Base-by-base conservation (phyloP, 2,797 vertebrate species). In the Lagocephalus sceleratus region DNA sequence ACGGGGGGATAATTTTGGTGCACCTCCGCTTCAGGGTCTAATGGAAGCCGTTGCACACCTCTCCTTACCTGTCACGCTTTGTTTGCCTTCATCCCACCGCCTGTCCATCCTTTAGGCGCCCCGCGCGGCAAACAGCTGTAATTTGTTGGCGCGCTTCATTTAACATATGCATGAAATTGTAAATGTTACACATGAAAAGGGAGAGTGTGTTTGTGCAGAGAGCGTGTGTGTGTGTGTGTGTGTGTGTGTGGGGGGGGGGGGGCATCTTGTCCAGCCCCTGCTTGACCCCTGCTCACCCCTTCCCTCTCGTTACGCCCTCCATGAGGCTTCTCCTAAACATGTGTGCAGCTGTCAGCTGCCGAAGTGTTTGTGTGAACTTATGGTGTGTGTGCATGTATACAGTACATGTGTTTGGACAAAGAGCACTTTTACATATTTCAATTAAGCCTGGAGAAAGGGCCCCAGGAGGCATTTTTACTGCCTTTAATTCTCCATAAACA, bases 331-430 rank as follows among this genome's bases (percentile, higher is more conserved):
- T 66, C 65, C 66, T 71, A 78, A 81, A 85, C 72, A 82, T 86
- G 76, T 79, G 63, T 78, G 78, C 83, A 86, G 85, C 82, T 87
- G 83, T 86, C 80, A 85, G 75, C 72, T 82, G 71, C 66, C 75
- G 77, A n/a, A 77, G 60, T 70, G 59, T 78, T 72, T 82, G 60
- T 55, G 43, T 32, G 50, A 64, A 56, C 66, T 60, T 72, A 68
- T 41, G 50, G 49, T 66, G 48, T 39, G 22, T 16, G 48, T 55
- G 60, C 22, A 20, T 53, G 59, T 48, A 11, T 58, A 42, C 47
- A 64, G 65, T 17, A 11, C 32, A 35, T 3, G 61, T 49, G 8
- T 48, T 64, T 77, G 26, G 47, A 51, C 22, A 22, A 29, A 57
- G 50, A 51, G 61, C 20, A 12, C 62, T 70, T 73, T 75, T 68